These are phyloP conservation scores for Mythimna impura DNA, from an alignment of 2,888 invertebrate genomes.

Conservation along the genomic window DNA sequence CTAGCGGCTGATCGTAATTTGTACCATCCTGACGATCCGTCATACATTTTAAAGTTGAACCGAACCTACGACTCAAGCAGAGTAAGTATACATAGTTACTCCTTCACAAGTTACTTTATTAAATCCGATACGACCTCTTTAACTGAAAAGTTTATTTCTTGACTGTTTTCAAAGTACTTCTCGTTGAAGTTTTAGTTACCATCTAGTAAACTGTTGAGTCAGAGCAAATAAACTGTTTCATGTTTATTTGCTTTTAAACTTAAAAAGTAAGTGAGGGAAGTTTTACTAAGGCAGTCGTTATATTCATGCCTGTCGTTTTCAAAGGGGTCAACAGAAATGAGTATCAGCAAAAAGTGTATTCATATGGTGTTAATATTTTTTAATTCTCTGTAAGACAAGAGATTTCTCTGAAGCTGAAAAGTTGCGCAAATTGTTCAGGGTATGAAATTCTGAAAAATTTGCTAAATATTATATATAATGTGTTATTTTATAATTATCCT, in stretches of 20 bases:
- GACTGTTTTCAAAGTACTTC: constrained; percentile 42
- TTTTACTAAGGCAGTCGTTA: constrained; percentile 22
- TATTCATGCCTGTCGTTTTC: not conserved
- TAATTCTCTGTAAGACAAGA: too few relatives aligned
- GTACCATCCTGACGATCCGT: too few relatives aligned
- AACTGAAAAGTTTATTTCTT: constrained; percentile 49
- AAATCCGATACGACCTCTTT: constrained; percentile 32
- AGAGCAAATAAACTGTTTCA: constrained; percentile 36
- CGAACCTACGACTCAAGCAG: not conserved
- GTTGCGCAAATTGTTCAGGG: too few relatives aligned
- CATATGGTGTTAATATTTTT: too few relatives aligned
- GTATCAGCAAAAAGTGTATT: too few relatives aligned
- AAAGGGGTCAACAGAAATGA: not conserved
- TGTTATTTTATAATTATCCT: too few relatives aligned
- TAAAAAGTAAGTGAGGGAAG: constrained; percentile 33
- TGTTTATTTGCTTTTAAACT: constrained; percentile 44
- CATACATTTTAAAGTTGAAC: not conserved
- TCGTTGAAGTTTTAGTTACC: constrained; percentile 44
- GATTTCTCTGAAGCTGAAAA: too few relatives aligned
- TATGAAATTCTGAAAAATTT: too few relatives aligned
- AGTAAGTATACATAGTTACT: not conserved
- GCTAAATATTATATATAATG: too few relatives aligned
- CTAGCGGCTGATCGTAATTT: too few relatives aligned
- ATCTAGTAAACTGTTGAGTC: constrained; percentile 50
- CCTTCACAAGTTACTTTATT: constrained; percentile 24